Base-by-base conservation (phyloP, 2,888 invertebrate genomes). In the Ennomos quercinarius region DNA sequence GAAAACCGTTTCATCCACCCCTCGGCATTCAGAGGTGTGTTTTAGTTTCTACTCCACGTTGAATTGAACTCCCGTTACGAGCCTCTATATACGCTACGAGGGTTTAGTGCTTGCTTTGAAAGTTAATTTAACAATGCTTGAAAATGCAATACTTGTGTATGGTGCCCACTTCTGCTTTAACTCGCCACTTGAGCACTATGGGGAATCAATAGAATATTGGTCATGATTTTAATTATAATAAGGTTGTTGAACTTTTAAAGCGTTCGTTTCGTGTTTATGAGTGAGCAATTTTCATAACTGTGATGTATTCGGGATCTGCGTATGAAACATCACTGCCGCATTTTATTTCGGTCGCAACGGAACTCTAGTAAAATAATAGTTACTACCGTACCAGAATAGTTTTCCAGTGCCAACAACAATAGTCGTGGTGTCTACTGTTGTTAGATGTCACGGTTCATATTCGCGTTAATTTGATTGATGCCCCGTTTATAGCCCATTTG, bases 391-490 rank as follows among this genome's bases (percentile, higher is more conserved):
- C 27, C 27, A 27, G 27, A 27, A 17, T 4, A 17, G 48, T 53
- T 63, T 60, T 61, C 39, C 62, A 53, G 48, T 61, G 53, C 59
- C 59, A 56, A 57, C 44, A 65, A 66, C 61, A 68, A 66, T 67
- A 59, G 44, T 47, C 42, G 40, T 41, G 48, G 66, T 43, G 60
- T 58, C 60, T 51, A 63, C 61, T 57, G 66, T 68, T 66, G 60
- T 68, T 65, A 68, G 63, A 68, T 72, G 74, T 70, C 76, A 70
- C 71, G 67, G 73, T 72, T 77, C 72, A 78, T 80, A 79, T 78
- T 78, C 67, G 63, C 67, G 67, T 55, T 70, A 71, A 75, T 70
- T 71, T 81, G 81, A 84, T 85, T 78, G 77, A 86, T 84, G 64
- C 70, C 63, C 66, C 64, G 70, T 60, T 51, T 60, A 56, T 57